Base-by-base conservation (phyloP, 2,113 vertebrate species). In the Xiphophorus hellerii region DNA sequence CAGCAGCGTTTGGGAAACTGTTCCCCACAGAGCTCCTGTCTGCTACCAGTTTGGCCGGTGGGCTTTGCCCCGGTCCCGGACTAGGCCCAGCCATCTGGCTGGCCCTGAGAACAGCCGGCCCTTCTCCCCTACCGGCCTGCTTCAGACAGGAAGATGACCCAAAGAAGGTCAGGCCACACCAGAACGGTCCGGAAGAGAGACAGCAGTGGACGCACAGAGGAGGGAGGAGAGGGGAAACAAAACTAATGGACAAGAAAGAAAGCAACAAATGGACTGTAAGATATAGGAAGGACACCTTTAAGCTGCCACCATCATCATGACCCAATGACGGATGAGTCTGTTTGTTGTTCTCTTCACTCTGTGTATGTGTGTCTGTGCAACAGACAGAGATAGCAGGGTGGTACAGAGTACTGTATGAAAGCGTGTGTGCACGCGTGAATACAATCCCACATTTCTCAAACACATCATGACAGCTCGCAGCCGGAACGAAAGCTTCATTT, bases 401-500 rank as follows among this genome's bases (percentile, higher is more conserved):
- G 22, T 5, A 48, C 44, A 4, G 58, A 30, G 2, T n/a, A 4
- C 74, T 35, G 42, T 62, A 74, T 73, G 79, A 80, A 84, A 79
- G 84, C 71, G 81, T 82, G 75, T 77, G 86, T 70, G 76, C 84
- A 90, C 61, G 77, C 89, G 82, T 91, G 89, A 88, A 74, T 76
- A 86, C 85, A 82, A 81, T 83, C 75, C 85, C 9, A 15, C 69
- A 80, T 85, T 81, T 30, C 86, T 85, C 87, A 90, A 93, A 92
- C 83, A 81, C 76, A 87, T 93, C 87, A 66, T 92, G 92, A 92
- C 92, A 93, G 92, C 88, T 88, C 91, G 85, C 90, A 93, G 90
- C 88, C 73, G 62, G 92, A 93, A 90, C 69, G 61, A 91, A 89
- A 90, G 89, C 80, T 85, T 87, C 77, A 93, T 93, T 91, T 92